Conservation (phyloP, 2,888 invertebrate species). For the Athalia rosae region DNA sequence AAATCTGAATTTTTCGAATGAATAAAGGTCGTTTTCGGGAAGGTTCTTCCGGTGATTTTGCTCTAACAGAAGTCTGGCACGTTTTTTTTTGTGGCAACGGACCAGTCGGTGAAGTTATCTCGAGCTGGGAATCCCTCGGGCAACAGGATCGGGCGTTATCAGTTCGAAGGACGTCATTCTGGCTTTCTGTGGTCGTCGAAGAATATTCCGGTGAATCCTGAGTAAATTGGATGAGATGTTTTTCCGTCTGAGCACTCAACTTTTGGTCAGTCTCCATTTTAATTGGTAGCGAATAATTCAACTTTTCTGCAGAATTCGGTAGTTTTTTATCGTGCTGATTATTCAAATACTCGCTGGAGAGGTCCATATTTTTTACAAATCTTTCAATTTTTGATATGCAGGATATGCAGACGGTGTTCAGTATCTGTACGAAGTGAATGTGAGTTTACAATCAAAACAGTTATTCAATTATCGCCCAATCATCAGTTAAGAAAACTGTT, state of each 20-base stretch:
- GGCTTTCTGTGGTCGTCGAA: too few species aligned
- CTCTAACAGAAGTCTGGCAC: not conserved
- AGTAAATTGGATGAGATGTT: too few species aligned
- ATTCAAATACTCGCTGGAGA: slow-evolving; percentile 18
- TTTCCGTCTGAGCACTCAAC: too few species aligned
- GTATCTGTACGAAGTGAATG: slow-evolving; percentile 42
- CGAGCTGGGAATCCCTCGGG: slow-evolving; percentile 14
- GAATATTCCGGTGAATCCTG: too few species aligned
- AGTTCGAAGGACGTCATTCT: too few species aligned
- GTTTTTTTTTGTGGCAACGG: not conserved
- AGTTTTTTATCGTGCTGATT: not conserved
- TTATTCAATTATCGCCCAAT: too few species aligned
- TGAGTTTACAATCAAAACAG: not conserved
- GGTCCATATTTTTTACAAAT: slow-evolving; percentile 38
- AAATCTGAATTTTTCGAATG: not conserved
- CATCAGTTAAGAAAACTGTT: not conserved
- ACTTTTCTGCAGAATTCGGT: too few species aligned
- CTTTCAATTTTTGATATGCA: slow-evolving; percentile 51
- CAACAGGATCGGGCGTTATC: not conserved
- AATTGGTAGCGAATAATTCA: too few species aligned
- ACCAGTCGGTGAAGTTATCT: not conserved
- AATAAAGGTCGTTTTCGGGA: not conserved
- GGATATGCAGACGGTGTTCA: slow-evolving; percentile 53
- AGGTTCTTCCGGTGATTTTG: not conserved
- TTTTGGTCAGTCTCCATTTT: too few species aligned